Percentiles rank a stretch among this genome's conserved stretches.
These are phyloP conservation scores for Gallinago solitaria DNA, from an alignment of 2,797 vertebrate species.

Conservation along the genomic window DNA sequence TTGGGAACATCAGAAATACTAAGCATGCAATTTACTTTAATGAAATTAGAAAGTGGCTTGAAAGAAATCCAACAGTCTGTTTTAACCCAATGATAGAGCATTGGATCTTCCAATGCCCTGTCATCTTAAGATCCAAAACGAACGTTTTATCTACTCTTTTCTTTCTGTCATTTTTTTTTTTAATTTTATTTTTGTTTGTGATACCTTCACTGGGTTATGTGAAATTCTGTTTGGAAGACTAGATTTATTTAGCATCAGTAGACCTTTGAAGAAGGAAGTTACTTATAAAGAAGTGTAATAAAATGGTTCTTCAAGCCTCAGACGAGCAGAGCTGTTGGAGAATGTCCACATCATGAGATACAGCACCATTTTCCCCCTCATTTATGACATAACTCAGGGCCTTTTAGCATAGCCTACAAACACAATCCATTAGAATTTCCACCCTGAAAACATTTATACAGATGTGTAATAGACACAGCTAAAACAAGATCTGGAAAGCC, in stretches of 20 bases:
- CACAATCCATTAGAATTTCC: conserved; percentile 24
- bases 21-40: not conserved
- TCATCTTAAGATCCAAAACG: not conserved
- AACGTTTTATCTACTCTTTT: not conserved
- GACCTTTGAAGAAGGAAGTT: conserved; percentile 29
- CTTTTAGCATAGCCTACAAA: not conserved
- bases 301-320: not conserved
- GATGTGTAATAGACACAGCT: conserved; percentile 42
- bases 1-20: not conserved
- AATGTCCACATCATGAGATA: not conserved
- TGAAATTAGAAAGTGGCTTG: not conserved
- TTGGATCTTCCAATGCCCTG: not conserved
- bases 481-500: conserved; percentile 25
- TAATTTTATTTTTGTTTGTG: not conserved
- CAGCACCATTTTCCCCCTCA: not conserved
- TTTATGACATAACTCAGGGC: not conserved
- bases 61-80: not conserved
- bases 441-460: conserved; percentile 60
- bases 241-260: conserved; percentile 10
- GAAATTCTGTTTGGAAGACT: conserved; percentile 34
- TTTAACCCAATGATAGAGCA: not conserved
- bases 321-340: not conserved
- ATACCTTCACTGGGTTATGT: not conserved
- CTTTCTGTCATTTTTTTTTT: not conserved
- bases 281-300: conserved; percentile 18